Percentiles rank a stretch among this genome's conserved stretches.
These are phyloP conservation scores for Prinia subflava DNA, from an alignment of 2,113 vertebrate genomes.

Conservation along the genomic window DNA sequence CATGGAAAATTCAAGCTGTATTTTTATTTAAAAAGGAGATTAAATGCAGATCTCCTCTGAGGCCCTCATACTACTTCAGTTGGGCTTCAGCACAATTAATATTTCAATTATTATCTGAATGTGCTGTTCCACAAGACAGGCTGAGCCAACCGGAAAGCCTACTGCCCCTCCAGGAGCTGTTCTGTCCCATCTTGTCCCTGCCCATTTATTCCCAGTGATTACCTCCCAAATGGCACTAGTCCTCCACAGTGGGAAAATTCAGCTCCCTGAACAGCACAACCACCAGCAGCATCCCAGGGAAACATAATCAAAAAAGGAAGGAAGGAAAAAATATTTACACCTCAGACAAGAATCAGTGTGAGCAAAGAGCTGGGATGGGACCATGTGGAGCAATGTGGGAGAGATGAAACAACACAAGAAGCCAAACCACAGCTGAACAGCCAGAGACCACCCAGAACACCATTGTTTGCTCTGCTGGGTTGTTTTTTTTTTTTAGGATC, in stretches of 20 bases:
- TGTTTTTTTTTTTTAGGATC: neutral
- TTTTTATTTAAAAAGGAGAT: neutral
- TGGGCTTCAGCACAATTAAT: neutral
- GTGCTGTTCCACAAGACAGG: neutral
- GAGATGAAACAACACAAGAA: neutral
- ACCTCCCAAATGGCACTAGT: neutral
- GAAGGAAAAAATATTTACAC: neutral
- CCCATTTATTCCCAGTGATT: neutral
- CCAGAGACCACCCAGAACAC: neutral
- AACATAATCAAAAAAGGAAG: neutral
- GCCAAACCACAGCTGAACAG: neutral
- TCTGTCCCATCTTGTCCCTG: neutral
- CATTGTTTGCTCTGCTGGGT: neutral
- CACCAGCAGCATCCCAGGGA: neutral
- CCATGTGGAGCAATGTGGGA: neutral
- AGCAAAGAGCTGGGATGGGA: neutral
- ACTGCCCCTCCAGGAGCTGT: neutral
- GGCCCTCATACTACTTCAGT: neutral
- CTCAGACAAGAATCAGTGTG: neutral
- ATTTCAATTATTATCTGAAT: neutral
- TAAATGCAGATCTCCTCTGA: neutral
- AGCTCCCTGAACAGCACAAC: neutral
- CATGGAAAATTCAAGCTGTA: neutral
- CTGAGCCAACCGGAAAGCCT: neutral
- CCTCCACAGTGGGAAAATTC: neutral